Evolutionary conservation across 1,140 invertebrate species (phyloP).

Genomic region (Meteorus sp.): DNA sequence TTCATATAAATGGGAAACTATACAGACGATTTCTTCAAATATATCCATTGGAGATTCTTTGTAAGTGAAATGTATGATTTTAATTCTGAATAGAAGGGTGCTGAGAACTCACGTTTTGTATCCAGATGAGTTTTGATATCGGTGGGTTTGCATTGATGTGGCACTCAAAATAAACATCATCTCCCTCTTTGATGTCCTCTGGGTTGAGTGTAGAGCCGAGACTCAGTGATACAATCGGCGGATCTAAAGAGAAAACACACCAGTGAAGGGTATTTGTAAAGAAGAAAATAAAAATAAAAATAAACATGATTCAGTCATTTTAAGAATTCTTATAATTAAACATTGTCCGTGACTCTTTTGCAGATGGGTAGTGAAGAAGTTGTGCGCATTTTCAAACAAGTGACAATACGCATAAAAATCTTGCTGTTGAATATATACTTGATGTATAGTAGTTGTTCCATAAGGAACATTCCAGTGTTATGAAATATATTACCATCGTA

Average conservation of each 20-base stretch:
- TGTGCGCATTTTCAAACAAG: too few species aligned
- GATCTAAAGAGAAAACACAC: too few species aligned
- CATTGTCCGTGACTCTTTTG: too few species aligned
- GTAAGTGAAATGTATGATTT: too few species aligned
- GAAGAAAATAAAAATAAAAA: too few species aligned
- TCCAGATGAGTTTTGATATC: constrained; percentile 82
- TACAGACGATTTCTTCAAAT: background rate
- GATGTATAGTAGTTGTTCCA: background rate
- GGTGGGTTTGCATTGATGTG: constrained; percentile 83
- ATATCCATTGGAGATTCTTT: background rate
- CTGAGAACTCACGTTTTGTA: constrained; percentile 75
- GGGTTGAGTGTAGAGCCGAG: constrained; percentile 83
- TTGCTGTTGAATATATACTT: background rate
- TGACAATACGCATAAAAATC: too few species aligned
- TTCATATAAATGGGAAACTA: too few species aligned
- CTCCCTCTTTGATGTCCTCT: constrained; percentile 86
- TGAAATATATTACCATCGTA: background rate
- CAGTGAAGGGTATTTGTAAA: too few species aligned
- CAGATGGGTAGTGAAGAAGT: too few species aligned
- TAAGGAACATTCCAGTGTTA: background rate
- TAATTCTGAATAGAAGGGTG: background rate
- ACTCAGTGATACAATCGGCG: constrained; percentile 78
- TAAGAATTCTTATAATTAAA: too few species aligned
- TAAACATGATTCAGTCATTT: too few species aligned
- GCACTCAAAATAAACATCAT: constrained; percentile 93